Percentiles rank a stretch among this genome's conserved stretches.
phyloP scores from a whole-genome alignment of 2,888 invertebrate species.

The Hydrotaea cyrtoneurina region DNA sequence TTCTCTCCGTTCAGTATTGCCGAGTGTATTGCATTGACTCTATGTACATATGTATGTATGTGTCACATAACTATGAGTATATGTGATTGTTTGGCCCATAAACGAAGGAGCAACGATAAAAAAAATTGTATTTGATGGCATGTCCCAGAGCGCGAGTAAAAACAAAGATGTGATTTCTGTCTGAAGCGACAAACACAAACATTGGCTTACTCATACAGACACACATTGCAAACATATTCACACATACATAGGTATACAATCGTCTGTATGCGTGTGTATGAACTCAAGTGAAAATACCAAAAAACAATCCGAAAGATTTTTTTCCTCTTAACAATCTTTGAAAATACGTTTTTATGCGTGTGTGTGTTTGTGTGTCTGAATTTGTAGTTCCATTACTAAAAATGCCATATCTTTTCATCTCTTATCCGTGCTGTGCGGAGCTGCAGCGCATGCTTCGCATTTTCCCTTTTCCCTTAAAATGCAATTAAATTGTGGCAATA shows the following conservation, averaged over 20 bases:
- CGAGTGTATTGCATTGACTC: too few relatives aligned
- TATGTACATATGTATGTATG: too few relatives aligned
- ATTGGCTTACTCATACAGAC: not conserved
- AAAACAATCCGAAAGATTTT: slow-evolving; percentile 1
- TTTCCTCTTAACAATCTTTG: slow-evolving; percentile 3
- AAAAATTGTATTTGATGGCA: not conserved
- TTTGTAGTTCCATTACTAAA: slow-evolving; percentile 8
- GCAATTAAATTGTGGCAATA: slow-evolving; percentile 22
- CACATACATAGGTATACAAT: not conserved
- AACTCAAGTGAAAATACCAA: not conserved
- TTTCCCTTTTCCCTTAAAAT: slow-evolving; percentile 21
- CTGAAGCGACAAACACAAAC: not conserved
- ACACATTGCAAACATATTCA: not conserved
- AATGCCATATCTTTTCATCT: slow-evolving; percentile 1
- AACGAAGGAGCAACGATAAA: not conserved
- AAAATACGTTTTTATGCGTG: not conserved
- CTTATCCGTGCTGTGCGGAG: slow-evolving; percentile 8
- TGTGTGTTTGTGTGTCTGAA: not conserved
- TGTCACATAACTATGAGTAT: too few relatives aligned
- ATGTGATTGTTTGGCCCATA: slow-evolving; percentile 17
- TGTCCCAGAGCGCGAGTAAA: slow-evolving; percentile 31
- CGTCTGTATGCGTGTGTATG: not conserved
- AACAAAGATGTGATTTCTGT: slow-evolving; percentile 4
- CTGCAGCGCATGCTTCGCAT: slow-evolving; percentile 23
- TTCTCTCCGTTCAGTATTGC: too few relatives aligned